A percentile compares a stretch with the other conserved stretches of the same genome.
These are phyloP conservation scores for Tenthredo scrophulariae DNA, from an alignment of 2,888 invertebrate genomes.

Conservation along the genomic window DNA sequence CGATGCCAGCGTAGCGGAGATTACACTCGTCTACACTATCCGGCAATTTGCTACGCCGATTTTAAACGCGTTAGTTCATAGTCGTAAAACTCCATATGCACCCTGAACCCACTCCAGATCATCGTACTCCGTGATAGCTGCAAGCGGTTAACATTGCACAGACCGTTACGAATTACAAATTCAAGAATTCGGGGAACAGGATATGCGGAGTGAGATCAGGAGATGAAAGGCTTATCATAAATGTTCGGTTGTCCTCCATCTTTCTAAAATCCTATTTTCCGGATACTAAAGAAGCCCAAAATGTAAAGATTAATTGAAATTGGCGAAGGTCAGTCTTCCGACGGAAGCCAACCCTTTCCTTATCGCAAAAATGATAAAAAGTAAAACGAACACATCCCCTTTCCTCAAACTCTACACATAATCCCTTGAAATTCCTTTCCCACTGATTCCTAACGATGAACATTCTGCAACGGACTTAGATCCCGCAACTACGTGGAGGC, in stretches of 20 bases:
- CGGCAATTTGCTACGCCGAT: slow-evolving; percentile 36
- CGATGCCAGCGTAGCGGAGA: slow-evolving; percentile 6
- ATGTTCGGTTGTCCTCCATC: background rate
- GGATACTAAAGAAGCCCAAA: background rate
- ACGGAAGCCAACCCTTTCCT: background rate
- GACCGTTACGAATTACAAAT: background rate
- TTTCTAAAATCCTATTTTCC: background rate
- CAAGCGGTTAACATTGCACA: background rate
- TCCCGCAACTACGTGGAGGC: slow-evolving; percentile 27
- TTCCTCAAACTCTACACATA: background rate
- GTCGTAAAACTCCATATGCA: slow-evolving; percentile 1
- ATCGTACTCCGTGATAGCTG: background rate
- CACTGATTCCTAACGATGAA: background rate
- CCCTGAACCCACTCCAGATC: background rate
- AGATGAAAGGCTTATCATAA: background rate
- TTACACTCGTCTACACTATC: slow-evolving; percentile 34
- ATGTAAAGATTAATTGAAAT: background rate
- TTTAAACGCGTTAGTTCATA: slow-evolving; percentile 25
- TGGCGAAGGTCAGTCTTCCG: no score
- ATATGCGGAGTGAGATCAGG: background rate
- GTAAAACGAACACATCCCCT: background rate
- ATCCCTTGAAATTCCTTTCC: background rate
- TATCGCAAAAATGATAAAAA: background rate
- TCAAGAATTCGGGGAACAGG: background rate
- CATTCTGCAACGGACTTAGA: background rate